Conservation (phyloP, 2,888 invertebrate genomes). For the Caenorhabditis becei region DNA sequence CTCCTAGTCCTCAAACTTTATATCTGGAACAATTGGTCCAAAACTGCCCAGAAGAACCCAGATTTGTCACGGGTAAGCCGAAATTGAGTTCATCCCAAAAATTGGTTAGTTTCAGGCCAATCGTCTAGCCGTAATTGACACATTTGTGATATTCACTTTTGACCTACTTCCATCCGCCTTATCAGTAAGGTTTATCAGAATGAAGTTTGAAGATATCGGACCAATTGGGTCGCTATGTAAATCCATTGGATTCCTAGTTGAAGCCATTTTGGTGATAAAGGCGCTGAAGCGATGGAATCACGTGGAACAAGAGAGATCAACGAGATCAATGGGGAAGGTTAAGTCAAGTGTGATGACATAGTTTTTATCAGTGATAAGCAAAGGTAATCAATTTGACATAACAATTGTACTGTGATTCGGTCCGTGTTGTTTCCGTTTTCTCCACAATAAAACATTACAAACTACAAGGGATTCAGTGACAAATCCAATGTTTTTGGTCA, state of each 20-base stretch:
- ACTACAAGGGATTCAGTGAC: neutral
- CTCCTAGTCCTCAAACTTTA: conserved; percentile 6
- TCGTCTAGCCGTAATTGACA: conserved; percentile 12
- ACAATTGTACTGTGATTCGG: neutral
- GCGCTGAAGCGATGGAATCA: conserved; percentile 6
- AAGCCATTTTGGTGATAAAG: neutral
- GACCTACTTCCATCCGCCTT: conserved; percentile 11
- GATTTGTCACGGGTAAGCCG: conserved; percentile 6
- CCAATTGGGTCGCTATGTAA: conserved; percentile 2
- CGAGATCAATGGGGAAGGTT: neutral
- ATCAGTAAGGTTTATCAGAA: neutral
- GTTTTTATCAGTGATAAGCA: no score
- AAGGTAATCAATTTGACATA: neutral
- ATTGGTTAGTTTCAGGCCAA: conserved; percentile 14
- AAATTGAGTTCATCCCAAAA: neutral
- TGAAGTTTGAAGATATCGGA: conserved; percentile 1
- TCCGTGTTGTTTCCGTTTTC: neutral
- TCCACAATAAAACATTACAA: neutral
- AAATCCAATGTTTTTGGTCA: neutral
- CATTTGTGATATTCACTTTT: conserved; percentile 11
- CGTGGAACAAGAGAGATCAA: neutral
- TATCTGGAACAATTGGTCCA: conserved; percentile 31
- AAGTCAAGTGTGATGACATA: no score
- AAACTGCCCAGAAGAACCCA: neutral
- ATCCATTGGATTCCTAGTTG: conserved; percentile 14